Base-by-base conservation (phyloP, 1,140 invertebrate genomes). In the Ceratina japonica region DNA sequence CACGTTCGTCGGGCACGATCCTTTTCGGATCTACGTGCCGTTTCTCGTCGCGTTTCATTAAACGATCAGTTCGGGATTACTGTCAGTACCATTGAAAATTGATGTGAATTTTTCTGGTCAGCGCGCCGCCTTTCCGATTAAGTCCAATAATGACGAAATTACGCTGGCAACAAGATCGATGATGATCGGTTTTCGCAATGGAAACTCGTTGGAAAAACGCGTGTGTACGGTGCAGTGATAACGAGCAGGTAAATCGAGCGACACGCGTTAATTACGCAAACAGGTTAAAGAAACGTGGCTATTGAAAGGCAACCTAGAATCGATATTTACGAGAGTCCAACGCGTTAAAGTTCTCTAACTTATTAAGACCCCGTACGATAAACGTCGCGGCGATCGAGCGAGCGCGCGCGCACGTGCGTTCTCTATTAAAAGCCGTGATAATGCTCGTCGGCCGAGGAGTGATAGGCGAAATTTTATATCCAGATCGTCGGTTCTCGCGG, bases 1-100 rank as follows among this genome's bases (percentile, higher is more conserved):
- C 62, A 63, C 66, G 81, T 58, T 71, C 63, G 69, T 58, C 59
- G 80, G 86, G 83, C 89, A 90, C 89, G 89, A 89, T 84, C 78
- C 80, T 84, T 80, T 88, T 87, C 78, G 87, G 77, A 86, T 79
- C 76, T 69, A 69, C 22, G 49, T 54, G 66, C 49, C 22, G 16
- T n/a, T 10, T 10, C 37, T 44, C 37, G 2, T 44, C 37, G 37
- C 22, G 44, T 12, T 52, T 5, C 65, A 13, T 56, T 66, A 44
- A 44, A 44, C 37, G 37, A 44, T 44, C 37, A 44, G 37, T 44
- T 44, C 37, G 37, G 37, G 37, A 44, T 44, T 44, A 44, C 5
- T 44, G 37, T 44, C 37, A 44, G 37, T 44, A 44, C 5, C 37
- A 44, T 44, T 44, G 37, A 44, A 44, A 44, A 44, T 44, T 44